Evolutionary conservation across 2,888 invertebrate species (phyloP), one percentile per base, ranked within the genome.

Genomic region (Ophion costatus): DNA sequence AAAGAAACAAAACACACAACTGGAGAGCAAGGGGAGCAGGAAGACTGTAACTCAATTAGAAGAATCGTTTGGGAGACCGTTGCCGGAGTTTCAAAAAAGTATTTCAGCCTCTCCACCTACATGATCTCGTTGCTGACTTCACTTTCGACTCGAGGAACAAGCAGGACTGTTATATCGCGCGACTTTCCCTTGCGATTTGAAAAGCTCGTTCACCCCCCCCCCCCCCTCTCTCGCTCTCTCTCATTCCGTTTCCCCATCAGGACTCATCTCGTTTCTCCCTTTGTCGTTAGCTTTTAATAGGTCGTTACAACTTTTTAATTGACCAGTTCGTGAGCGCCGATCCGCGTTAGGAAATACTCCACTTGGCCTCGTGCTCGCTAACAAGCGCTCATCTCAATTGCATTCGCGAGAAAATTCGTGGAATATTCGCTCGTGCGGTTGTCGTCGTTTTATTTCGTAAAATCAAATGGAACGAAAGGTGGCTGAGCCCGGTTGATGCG

Each of bases 291-390:
- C 70, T 84, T 82, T 89, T 88, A 89, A 88, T 88, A 88, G 85
- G 84, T 85, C 87, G 84, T 89, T 89, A 86, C 87, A 89, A 89
- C 87, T 89, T 88, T 86, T 84, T 88, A 89, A 88, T 89, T 86
- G 86, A 81, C 87, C 82, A 75, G 77, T 78, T 83, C 86, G 84
- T 79, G 82, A 82, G 79, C 63, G 73, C 82, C 77, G 82, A 82
- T 77, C 80, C 82, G 80, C 85, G 76, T 80, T 82, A 69, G 76
- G 80, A 79, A 82, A 82, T 82, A 56, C 78, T 69, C 67, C 57
- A 59, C 56, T 33, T 71, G 66, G 59, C 69, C 80, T 79, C 78
- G 56, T 75, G 64, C 20, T 63, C 71, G 63, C 82, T 86, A 86
- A 89, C 86, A 83, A 88, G 85, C 80, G 84, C 75, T 87, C 83